Base-by-base conservation (phyloP, 2,888 invertebrate species). In the Sphinx pinastri region DNA sequence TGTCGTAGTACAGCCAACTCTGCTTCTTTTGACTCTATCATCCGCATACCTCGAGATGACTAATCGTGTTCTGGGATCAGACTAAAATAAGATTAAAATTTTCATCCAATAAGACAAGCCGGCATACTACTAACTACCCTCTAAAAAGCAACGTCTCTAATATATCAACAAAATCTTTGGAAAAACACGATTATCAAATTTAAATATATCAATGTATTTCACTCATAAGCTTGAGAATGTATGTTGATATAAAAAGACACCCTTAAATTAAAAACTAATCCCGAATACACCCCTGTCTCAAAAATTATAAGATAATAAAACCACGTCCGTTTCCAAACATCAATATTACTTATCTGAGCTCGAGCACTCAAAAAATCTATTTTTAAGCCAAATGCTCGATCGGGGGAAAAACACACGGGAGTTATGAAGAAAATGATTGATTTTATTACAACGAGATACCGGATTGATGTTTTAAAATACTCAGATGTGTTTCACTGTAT, bases 281-380 rank as follows among this genome's bases (percentile, higher is more conserved):
- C 16, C 63, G 19, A 63, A 63, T 63, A 5, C 63, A 5, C 3
- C 49, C 19, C 63, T 63, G 63, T 49, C 25, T 57, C 79, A 79
- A 79, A 85, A 84, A 86, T 84, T 87, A 86, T 55, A 55, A 55
- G 19, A 55, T 55, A 19, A 55, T 55, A 19, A 83, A 83, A 86
- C 84, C 86, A 84, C 85, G 83, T 86, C 84, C 81, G 83, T 84
- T 83, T 84, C 86, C 82, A 63, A 84, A 76, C 85, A 89, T 91
- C 87, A 88, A 89, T 90, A 89, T 89, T 89, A 90, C 90, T 92
- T 92, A 92, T 92, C 91, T 88, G 77, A 77, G 75, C 78, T 78
- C 19, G 79, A 87, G 88, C 92, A 92, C 92, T 92, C 92, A 91
- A 92, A 93, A 91, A 79, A 79, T 92, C 92, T 93, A 93, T 92